phyloP scores from a whole-genome alignment of 2,113 vertebrate species.

The Ailuropoda melanoleuca region DNA sequence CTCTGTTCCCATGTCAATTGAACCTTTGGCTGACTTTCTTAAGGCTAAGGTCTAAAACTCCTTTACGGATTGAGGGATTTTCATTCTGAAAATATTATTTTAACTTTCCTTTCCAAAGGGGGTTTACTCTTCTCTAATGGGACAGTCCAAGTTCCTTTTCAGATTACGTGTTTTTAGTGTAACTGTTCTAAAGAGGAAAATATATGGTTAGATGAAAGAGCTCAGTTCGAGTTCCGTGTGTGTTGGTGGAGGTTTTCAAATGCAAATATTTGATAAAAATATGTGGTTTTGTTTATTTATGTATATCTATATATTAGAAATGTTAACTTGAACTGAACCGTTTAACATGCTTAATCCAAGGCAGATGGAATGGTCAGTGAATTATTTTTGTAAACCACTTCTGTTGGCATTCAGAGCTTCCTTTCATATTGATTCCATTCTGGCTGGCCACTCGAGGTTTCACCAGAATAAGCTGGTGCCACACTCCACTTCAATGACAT shows the following conservation, averaged over 20 bases:
- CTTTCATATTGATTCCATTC: constrained; percentile 75
- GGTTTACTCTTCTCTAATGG: neutral
- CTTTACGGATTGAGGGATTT: constrained; percentile 28
- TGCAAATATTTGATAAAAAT: constrained; percentile 70
- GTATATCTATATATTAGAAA: constrained; percentile 71
- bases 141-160: neutral
- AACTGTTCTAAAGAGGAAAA: neutral
- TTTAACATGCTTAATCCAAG: constrained; percentile 80
- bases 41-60: constrained; percentile 4
- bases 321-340: constrained; percentile 69
- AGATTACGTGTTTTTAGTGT: neutral
- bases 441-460: constrained; percentile 57
- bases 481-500: constrained; percentile 75
- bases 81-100: constrained; percentile 57
- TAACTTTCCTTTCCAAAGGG: constrained; percentile 45
- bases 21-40: constrained; percentile 31
- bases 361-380: constrained; percentile 81
- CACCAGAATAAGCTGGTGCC: constrained; percentile 72
- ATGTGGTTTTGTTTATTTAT: constrained; percentile 71
- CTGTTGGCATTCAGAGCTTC: constrained; percentile 75
- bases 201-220: constrained; percentile 47
- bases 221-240: constrained; percentile 29
- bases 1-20: neutral
- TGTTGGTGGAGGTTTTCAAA: constrained; percentile 57
- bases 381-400: constrained; percentile 80